Evolutionary conservation across 2,797 vertebrate species (phyloP).

Genomic region (Gambusia yucatana): DNA sequence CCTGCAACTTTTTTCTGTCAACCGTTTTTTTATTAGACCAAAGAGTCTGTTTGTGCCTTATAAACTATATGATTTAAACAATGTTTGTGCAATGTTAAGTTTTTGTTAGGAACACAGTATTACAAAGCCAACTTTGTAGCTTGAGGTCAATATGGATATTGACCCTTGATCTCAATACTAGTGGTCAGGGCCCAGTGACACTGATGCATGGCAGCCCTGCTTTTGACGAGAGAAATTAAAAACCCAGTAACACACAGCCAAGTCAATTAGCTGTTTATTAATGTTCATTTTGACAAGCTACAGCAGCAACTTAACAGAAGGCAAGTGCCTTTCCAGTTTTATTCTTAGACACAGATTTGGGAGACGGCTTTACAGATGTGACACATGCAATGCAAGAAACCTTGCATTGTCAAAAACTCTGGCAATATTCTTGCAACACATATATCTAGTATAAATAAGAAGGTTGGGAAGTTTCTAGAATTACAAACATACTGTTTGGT

Average conservation of each 20-base stretch:
- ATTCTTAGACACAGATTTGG: slow-evolving; percentile 30
- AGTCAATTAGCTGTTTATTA: slow-evolving; percentile 70
- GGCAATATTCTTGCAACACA: slow-evolving; percentile 18
- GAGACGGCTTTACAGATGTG: slow-evolving; percentile 41
- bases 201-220: no score
- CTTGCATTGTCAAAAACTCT: slow-evolving; percentile 15
- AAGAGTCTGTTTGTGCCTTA: slow-evolving; percentile 35
- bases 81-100: slow-evolving; percentile 26
- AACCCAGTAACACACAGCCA: slow-evolving; percentile 28
- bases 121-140: not conserved
- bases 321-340: slow-evolving; percentile 37
- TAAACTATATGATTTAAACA: slow-evolving; percentile 14
- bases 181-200: no score
- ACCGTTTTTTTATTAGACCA: slow-evolving; percentile 44
- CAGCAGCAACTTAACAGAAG: slow-evolving; percentile 46
- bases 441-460: slow-evolving; percentile 14
- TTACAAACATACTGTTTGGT: slow-evolving; percentile 18
- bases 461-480: not conserved
- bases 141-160: not conserved
- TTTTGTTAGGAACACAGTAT: not conserved
- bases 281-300: slow-evolving; percentile 59
- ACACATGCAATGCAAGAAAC: slow-evolving; percentile 33
- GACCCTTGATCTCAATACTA: no score
- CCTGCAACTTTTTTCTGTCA: slow-evolving; percentile 11
- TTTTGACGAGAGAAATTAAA: slow-evolving; percentile 6